Base-by-base conservation (phyloP, 2,113 vertebrate species). In the Cygnus buccinator region DNA sequence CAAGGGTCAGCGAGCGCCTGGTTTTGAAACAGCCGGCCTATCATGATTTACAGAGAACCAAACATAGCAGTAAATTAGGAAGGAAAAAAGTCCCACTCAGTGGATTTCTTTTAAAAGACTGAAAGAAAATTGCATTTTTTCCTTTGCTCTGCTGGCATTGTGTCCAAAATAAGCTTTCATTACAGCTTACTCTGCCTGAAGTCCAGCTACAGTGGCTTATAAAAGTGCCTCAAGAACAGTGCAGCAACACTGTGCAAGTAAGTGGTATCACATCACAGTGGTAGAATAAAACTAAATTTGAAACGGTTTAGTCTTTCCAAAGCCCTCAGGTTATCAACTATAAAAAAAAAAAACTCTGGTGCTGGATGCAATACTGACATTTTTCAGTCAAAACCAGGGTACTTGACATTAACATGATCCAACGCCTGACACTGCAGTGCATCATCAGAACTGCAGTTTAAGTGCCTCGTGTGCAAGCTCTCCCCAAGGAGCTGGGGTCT, bases 121-220 rank as follows among this genome's bases (percentile, higher is more conserved):
- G 8, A 62, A 21, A 59, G 50, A 91, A 90, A 87, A 84, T 14
- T 16, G 11, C 18, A 13, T 63, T 83, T 79, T 71, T 78, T 82
- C 15, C 75, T 91, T 65, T 31, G 18, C 4, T 73, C 58, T 90
- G 90, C 73, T 80, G 92, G 78, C 58, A 41, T 33, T 61, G 26
- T 71, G 50, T 90, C 41, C 62, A 66, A 91, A 87, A 82, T 59
- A 66, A 90, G 43, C 62, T 63, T 85, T 88, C 71, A 76, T 87
- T 92, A 94, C 94, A 88, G 59, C 50, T 83, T 57, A 58, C 26
- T 75, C 48, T 58, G 15, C 50, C 74, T 58, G 15, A 48, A 72
- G 33, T 29, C 58, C 48, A 72, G 62, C 16, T 68, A 39, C 26
- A 35, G 58, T 18, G 44, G 43, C 61, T 74, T 52, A 46, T 48